A percentile compares a stretch with the other conserved stretches of the same genome.
Conservation (phyloP, 2,888 invertebrate species). For the Epirrita christyi region DNA sequence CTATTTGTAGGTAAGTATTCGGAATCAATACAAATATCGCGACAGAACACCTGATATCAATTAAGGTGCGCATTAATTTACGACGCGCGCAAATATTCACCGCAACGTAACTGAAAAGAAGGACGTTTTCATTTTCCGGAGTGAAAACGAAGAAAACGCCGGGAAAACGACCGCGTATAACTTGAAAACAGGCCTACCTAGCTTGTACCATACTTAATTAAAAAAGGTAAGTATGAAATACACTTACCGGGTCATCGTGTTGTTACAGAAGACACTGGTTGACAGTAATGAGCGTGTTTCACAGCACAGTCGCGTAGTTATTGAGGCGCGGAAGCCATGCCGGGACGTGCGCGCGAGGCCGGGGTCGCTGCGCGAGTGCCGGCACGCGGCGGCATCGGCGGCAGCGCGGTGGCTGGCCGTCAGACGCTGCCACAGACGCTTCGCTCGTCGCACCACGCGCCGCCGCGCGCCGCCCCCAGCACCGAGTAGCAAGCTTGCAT, state of each 20-base stretch:
- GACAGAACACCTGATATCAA: constrained; percentile 36
- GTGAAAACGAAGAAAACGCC: constrained; percentile 51
- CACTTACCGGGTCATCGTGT: constrained; percentile 59
- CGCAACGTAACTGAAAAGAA: constrained; percentile 37
- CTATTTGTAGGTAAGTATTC: constrained; percentile 15
- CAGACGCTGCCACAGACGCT: too few species aligned
- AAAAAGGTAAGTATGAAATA: constrained; percentile 6
- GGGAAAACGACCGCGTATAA: constrained; percentile 25
- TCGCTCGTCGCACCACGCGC: constrained; percentile 33
- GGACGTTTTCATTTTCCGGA: constrained; percentile 53
- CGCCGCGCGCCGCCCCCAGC: constrained; percentile 30
- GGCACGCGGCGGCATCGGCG: constrained; percentile 23
- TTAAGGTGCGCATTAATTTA: constrained; percentile 32
- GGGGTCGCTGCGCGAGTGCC: constrained; percentile 70
- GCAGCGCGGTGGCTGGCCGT: constrained; percentile 36
- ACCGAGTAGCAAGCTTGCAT: constrained; percentile 32
- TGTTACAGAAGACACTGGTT: constrained; percentile 35
- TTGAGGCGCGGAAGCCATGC: constrained; percentile 60
- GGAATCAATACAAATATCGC: constrained; percentile 39
- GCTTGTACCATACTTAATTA: background rate
- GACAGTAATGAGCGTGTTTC: constrained; percentile 48
- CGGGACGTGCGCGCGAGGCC: constrained; percentile 63
- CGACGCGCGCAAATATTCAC: constrained; percentile 33
- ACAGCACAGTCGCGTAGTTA: constrained; percentile 59
- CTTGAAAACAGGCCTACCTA: constrained; percentile 4